These are phyloP conservation scores for Staurois parvus DNA, from an alignment of 2,797 vertebrate genomes.

Conservation along the genomic window DNA sequence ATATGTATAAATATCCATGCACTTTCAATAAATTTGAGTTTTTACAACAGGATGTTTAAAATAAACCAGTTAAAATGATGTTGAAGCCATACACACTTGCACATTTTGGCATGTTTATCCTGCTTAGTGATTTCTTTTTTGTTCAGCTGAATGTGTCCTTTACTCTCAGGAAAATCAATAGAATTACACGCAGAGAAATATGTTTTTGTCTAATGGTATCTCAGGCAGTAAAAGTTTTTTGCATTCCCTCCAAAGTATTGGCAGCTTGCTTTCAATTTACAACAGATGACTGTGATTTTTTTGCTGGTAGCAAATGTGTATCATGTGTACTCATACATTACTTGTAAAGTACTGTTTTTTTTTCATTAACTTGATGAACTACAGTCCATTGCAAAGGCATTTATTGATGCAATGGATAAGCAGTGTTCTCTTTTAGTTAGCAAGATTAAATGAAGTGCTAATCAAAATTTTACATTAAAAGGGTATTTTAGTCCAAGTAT, in stretches of 20 bases:
- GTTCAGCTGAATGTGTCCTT: constrained; percentile 4
- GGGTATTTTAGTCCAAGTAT: neutral
- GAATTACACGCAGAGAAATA: constrained; percentile 5
- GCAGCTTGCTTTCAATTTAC: constrained; percentile 19
- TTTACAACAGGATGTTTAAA: no score
- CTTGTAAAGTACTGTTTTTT: neutral
- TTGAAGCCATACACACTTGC: neutral
- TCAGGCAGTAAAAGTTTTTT: neutral
- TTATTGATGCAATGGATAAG: neutral
- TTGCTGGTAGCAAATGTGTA: constrained; percentile 10
- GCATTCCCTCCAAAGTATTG: constrained; percentile 25
- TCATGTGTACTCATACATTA: constrained; percentile 1
- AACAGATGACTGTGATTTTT: constrained; percentile 5
- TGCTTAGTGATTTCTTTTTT: neutral
- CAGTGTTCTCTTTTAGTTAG: neutral
- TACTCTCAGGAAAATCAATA: constrained; percentile 11
- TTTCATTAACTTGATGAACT: constrained; percentile 10
- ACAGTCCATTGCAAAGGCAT: neutral
- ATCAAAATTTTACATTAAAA: neutral
- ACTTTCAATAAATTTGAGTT: no score
- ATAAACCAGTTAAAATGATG: neutral
- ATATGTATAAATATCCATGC: no score
- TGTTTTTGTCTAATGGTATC: constrained; percentile 24
- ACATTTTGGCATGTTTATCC: neutral
- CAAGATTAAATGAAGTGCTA: neutral